A percentile compares a stretch with the other conserved stretches of the same genome.
phyloP scores from a whole-genome alignment of 2,113 vertebrate species.

The Ptychochromis oligacanthus region DNA sequence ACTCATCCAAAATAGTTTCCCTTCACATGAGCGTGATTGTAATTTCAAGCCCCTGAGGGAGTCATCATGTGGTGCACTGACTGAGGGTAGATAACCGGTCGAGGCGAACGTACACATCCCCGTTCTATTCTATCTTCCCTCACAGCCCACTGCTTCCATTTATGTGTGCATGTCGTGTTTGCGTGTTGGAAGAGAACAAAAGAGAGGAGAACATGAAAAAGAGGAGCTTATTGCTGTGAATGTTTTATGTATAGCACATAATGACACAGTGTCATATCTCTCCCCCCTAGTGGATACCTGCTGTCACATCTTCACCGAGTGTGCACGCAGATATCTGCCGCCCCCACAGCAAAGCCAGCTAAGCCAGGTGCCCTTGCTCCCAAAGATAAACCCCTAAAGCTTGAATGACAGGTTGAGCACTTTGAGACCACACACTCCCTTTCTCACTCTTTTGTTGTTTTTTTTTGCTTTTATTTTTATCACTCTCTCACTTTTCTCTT shows the following conservation, averaged over 20 bases:
- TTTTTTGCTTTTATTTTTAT: not conserved
- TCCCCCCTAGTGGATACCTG: slow-evolving; percentile 66
- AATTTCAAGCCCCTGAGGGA: slow-evolving; percentile 67
- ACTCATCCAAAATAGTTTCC: slow-evolving; percentile 61
- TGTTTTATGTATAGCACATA: slow-evolving; percentile 61
- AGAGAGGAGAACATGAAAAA: slow-evolving; percentile 38
- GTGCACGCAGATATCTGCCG: slow-evolving; percentile 53
- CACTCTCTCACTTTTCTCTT: not conserved
- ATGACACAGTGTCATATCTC: slow-evolving; percentile 65
- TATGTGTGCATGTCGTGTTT: slow-evolving; percentile 25
- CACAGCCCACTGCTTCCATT: slow-evolving; percentile 46
- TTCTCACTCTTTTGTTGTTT: not conserved
- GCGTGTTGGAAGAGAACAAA: slow-evolving; percentile 46
- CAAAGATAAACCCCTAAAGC: slow-evolving; percentile 72
- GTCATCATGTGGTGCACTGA: slow-evolving; percentile 65
- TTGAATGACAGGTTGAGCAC: slow-evolving; percentile 70
- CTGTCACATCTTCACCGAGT: slow-evolving; percentile 61
- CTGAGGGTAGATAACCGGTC: slow-evolving; percentile 57
- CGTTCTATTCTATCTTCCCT: slow-evolving; percentile 48
- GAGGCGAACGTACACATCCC: slow-evolving; percentile 25
- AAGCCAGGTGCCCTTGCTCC: slow-evolving; percentile 62
- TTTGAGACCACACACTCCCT: slow-evolving; percentile 42
- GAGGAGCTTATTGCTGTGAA: slow-evolving; percentile 53
- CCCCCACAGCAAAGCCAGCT: slow-evolving; percentile 60
- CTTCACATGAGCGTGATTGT: slow-evolving; percentile 58